phyloP scores from a whole-genome alignment of 2,888 invertebrate species.

The Drosophila atroscutellata region DNA sequence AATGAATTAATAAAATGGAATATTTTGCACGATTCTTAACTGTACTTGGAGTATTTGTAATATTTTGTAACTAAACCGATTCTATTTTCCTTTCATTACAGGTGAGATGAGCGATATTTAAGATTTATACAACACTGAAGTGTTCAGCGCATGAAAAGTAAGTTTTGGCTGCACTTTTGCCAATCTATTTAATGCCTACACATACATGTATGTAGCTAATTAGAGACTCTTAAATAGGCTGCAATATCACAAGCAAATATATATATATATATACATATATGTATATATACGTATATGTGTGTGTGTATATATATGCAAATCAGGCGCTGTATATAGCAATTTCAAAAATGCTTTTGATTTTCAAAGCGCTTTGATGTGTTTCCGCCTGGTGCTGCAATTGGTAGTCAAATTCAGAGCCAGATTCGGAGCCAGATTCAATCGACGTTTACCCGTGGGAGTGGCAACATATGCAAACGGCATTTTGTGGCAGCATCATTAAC shows the following conservation, averaged over 20 bases:
- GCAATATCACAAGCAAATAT: constrained; percentile 25
- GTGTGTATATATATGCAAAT: constrained; percentile 18
- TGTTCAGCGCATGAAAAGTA: not conserved
- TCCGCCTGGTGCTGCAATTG: constrained; percentile 23
- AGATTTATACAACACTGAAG: not conserved
- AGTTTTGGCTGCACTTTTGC: not conserved
- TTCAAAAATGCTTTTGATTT: constrained; percentile 52
- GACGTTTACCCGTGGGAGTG: constrained; percentile 62
- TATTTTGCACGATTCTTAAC: not conserved
- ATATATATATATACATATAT: not conserved
- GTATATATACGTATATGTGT: not conserved
- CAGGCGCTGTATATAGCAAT: constrained; percentile 30
- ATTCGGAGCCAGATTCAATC: constrained; percentile 23
- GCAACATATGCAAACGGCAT: constrained; percentile 74
- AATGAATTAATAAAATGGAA: not conserved
- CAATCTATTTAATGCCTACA: not conserved
- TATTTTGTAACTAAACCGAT: not conserved
- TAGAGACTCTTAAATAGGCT: constrained; percentile 4
- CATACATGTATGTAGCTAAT: not conserved
- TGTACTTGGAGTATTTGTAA: not conserved
- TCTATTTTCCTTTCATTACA: constrained; percentile 16
- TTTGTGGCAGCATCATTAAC: constrained; percentile 79
- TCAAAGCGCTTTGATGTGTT: constrained; percentile 67
- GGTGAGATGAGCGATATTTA: constrained; percentile 13
- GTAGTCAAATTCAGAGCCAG: constrained; percentile 6